A percentile compares a stretch with the other conserved stretches of the same genome.
phyloP scores from a whole-genome alignment of 1,140 invertebrate genomes.

The Coptotermes formosanus region DNA sequence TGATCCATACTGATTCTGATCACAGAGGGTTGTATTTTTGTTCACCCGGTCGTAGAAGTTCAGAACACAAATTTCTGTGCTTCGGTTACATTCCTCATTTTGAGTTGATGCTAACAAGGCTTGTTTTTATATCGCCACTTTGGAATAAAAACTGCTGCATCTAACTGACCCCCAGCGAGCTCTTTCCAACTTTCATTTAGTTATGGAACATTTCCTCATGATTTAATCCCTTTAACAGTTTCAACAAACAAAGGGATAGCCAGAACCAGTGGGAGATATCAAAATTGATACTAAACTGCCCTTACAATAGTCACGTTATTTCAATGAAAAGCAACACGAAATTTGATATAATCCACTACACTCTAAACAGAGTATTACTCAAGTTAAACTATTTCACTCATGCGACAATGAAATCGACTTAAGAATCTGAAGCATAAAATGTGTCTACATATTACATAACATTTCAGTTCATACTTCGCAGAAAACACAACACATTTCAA shows the following conservation, averaged over 20 bases:
- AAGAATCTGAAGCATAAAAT: no score
- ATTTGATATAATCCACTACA: background rate
- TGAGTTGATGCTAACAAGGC: background rate
- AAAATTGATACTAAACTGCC: background rate
- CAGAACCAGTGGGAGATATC: background rate
- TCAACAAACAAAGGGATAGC: background rate
- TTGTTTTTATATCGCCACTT: background rate
- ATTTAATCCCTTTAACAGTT: background rate
- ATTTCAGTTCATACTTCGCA: no score
- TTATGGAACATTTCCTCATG: constrained; percentile 11
- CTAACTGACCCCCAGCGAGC: background rate
- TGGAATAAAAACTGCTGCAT: background rate
- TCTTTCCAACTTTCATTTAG: background rate
- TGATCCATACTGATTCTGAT: no score
- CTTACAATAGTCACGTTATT: background rate
- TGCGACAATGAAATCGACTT: no score
- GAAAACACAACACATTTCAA: no score
- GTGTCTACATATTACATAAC: no score
- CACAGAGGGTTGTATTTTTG: background rate
- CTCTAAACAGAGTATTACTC: background rate
- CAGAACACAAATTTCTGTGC: background rate
- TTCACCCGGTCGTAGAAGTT: background rate
- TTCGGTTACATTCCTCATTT: background rate
- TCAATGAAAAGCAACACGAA: background rate
- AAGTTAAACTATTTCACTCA: background rate